These are phyloP conservation scores for Eueides isabella DNA, from an alignment of 1,140 invertebrate species.

Conservation along the genomic window DNA sequence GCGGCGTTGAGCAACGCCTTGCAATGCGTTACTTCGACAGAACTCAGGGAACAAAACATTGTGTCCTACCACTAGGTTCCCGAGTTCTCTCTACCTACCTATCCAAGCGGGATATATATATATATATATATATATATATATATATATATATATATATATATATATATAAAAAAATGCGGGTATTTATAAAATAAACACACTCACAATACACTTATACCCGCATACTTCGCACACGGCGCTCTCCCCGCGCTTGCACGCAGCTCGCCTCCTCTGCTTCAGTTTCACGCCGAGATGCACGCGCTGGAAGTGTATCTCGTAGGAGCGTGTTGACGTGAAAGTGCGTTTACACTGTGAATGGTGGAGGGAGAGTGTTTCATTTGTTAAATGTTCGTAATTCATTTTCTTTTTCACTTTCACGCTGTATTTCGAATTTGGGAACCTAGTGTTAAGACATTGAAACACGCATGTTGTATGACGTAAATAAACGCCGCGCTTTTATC, in stretches of 20 bases:
- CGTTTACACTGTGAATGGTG: slow-evolving; percentile 45
- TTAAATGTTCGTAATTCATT: background rate
- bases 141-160: too few relatives aligned
- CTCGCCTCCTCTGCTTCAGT: slow-evolving; percentile 32
- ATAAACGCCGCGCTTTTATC: too few relatives aligned
- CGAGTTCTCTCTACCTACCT: background rate
- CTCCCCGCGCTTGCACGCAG: slow-evolving; percentile 20
- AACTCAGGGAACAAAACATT: too few relatives aligned
- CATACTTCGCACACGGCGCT: slow-evolving; percentile 62
- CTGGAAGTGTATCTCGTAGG: slow-evolving; percentile 52
- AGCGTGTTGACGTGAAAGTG: slow-evolving; percentile 47
- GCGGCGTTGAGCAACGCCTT: too few relatives aligned
- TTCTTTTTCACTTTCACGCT: too few relatives aligned
- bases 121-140: too few relatives aligned
- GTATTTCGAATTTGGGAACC: too few relatives aligned
- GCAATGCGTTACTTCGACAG: too few relatives aligned
- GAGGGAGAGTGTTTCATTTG: background rate
- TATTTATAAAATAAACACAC: slow-evolving; percentile 31
- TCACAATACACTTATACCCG: slow-evolving; percentile 61
- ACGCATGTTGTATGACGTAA: too few relatives aligned
- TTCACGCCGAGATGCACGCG: slow-evolving; percentile 55
- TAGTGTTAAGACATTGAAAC: too few relatives aligned
- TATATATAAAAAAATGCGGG: background rate
- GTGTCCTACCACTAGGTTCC: background rate
- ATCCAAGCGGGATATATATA: background rate